These are phyloP conservation scores for Fistularia tabacaria DNA, from an alignment of 2,797 vertebrate species.

Conservation along the genomic window DNA sequence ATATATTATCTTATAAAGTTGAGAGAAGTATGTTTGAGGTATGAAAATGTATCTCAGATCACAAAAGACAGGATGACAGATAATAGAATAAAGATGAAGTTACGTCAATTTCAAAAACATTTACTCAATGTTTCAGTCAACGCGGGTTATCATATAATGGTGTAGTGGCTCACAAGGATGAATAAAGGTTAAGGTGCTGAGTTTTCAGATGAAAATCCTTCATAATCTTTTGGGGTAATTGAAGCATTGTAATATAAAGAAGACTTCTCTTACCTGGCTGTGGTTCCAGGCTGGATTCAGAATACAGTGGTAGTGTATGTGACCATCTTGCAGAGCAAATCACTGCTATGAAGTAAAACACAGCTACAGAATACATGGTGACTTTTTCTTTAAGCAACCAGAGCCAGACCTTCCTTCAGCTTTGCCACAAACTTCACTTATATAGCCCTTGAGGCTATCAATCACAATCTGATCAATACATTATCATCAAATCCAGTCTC, in stretches of 20 bases:
- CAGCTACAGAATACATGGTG: constrained; percentile 71
- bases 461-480: constrained; percentile 76
- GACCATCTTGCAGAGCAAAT: constrained; percentile 64
- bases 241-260: background rate
- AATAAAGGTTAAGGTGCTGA: background rate
- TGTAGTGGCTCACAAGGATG: too few species aligned
- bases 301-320: constrained; percentile 71
- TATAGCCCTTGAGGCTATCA: constrained; percentile 69
- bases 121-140: too few species aligned
- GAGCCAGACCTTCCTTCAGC: background rate
- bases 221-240: background rate
- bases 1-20: background rate
- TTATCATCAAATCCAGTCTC: constrained; percentile 72
- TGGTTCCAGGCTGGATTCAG: constrained; percentile 64
- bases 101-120: too few species aligned
- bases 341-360: constrained; percentile 69
- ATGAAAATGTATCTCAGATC: background rate
- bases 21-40: background rate
- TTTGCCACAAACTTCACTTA: constrained; percentile 58
- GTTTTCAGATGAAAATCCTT: background rate
- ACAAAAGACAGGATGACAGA: background rate
- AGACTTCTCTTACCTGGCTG: constrained; percentile 66
- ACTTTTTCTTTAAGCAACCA: constrained; percentile 14
- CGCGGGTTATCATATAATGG: too few species aligned
- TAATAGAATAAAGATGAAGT: background rate